These are phyloP conservation scores for Urocolius indicus DNA, from an alignment of 2,113 vertebrate species.

Conservation along the genomic window DNA sequence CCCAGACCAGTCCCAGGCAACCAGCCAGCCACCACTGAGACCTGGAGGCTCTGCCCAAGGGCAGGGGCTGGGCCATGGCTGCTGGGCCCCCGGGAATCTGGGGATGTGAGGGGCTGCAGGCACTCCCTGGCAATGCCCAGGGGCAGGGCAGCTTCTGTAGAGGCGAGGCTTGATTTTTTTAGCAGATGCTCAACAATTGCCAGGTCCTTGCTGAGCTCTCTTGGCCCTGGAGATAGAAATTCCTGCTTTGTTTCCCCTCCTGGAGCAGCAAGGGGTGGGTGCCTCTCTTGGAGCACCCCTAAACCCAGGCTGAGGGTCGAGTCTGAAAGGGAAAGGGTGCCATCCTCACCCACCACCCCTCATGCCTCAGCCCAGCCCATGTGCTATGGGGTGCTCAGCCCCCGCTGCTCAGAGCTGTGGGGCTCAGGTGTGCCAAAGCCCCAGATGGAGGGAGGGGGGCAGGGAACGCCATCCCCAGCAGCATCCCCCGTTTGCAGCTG, in stretches of 20 bases:
- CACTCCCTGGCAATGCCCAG: not conserved
- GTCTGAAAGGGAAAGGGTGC: rapidly evolving
- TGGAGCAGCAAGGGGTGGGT: not conserved
- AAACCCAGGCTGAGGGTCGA: not conserved
- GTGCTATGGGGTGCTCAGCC: rapidly evolving
- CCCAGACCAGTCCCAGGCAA: not conserved
- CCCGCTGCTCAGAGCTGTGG: rapidly evolving
- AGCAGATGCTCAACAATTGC: not conserved
- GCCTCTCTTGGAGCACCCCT: not conserved
- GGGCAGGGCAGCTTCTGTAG: not conserved
- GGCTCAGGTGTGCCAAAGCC: not conserved
- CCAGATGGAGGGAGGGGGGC: not conserved
- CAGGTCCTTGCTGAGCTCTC: rapidly evolving
- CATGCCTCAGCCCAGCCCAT: not conserved
- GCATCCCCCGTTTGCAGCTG: not conserved
- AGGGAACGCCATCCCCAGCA: too few relatives aligned
- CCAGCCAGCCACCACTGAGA: not conserved
- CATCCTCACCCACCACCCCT: too few relatives aligned
- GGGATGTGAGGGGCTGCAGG: not conserved
- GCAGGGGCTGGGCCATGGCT: rapidly evolving
- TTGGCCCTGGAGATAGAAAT: not conserved
- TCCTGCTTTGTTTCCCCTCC: not conserved
- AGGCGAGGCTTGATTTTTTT: not conserved
- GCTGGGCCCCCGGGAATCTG: rapidly evolving
- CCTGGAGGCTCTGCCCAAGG: not conserved